These are phyloP conservation scores for Dermatemys mawii DNA, from an alignment of 2,113 vertebrate species.

Conservation along the genomic window DNA sequence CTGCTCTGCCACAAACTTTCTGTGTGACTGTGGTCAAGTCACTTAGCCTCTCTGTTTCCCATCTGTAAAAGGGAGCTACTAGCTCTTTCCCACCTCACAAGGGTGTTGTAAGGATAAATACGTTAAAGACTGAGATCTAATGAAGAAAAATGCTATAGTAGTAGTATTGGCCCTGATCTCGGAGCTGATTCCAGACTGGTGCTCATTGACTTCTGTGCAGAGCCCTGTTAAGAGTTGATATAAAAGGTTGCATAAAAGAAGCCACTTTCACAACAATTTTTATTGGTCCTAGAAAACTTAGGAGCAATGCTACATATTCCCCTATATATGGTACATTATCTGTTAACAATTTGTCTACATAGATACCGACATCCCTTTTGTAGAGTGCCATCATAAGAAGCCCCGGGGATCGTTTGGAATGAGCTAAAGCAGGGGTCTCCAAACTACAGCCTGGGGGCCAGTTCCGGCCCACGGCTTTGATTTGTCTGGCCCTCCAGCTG, in stretches of 20 bases:
- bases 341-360: neutral
- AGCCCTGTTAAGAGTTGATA: neutral
- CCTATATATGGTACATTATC: neutral
- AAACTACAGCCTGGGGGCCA: no score
- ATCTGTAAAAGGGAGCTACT: neutral
- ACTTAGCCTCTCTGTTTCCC: neutral
- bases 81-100: neutral
- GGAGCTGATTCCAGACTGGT: neutral
- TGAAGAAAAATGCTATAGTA: neutral
- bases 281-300: neutral
- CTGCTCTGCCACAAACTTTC: neutral
- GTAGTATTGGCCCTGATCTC: neutral
- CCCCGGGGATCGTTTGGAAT: accelerated
- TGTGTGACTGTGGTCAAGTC: neutral
- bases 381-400: neutral
- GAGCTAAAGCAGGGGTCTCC: no score
- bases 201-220: neutral
- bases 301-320: neutral
- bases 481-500: no score
- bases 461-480: no score
- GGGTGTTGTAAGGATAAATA: neutral
- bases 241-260: neutral
- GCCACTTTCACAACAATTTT: neutral
- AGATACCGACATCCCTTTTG: neutral
- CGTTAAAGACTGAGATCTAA: neutral